Conservation (phyloP, 2,113 vertebrate genomes). For the Colaptes auratus region DNA sequence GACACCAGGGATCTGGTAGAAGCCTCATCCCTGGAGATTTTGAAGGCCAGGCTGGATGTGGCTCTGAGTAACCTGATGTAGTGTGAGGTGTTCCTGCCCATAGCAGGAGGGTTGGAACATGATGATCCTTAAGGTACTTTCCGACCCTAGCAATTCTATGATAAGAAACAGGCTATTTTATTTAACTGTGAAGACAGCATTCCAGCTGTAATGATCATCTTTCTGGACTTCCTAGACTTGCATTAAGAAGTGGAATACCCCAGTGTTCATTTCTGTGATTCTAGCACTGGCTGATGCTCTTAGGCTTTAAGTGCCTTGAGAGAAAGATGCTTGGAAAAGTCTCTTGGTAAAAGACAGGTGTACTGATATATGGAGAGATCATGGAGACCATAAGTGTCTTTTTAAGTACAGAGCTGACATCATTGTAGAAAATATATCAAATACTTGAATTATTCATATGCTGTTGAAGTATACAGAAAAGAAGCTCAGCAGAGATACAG, state of each 20-base stretch:
- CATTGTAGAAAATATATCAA: conserved; percentile 12
- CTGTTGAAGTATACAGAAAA: conserved; percentile 32
- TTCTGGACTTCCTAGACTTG: not conserved
- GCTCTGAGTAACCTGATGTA: too few species aligned
- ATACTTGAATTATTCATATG: conserved; percentile 55
- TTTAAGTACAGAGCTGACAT: conserved; percentile 8
- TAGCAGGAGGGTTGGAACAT: too few species aligned
- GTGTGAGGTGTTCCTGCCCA: too few species aligned
- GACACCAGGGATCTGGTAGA: too few species aligned
- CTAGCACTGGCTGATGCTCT: not conserved
- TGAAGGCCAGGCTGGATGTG: too few species aligned
- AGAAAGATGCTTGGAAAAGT: not conserved
- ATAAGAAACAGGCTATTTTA: not conserved
- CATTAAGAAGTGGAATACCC: not conserved
- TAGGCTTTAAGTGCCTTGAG: not conserved
- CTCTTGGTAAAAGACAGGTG: not conserved
- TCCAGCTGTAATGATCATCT: not conserved
- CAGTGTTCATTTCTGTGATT: not conserved
- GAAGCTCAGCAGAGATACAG: conserved; percentile 52
- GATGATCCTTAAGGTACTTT: too few species aligned
- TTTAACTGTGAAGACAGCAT: not conserved
- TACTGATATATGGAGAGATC: not conserved
- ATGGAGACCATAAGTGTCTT: not conserved
- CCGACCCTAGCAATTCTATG: too few species aligned
- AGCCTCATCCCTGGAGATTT: too few species aligned